A percentile compares a stretch with the other conserved stretches of the same genome.
Conservation (phyloP, 2,888 invertebrate species). For the Hipparchia semele region DNA sequence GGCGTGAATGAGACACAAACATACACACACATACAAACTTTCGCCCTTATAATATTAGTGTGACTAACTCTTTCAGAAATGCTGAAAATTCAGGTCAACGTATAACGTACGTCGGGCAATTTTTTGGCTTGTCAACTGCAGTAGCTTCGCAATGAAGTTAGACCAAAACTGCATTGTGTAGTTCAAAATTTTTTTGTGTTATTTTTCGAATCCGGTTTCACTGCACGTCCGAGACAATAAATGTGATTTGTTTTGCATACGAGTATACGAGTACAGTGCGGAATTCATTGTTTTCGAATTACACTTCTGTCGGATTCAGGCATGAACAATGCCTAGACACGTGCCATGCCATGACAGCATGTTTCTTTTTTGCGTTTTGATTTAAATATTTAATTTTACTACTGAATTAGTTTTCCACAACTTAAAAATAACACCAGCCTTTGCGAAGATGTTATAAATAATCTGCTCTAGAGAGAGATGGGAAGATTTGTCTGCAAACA, state of each 20-base stretch:
- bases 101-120: background rate
- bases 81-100: background rate
- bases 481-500: too few species aligned
- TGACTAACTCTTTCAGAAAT: background rate
- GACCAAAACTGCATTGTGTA: slow-evolving; percentile 11
- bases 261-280: background rate
- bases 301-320: slow-evolving; percentile 20
- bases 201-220: slow-evolving; percentile 9
- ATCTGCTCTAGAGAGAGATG: too few species aligned
- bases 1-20: too few species aligned
- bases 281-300: slow-evolving; percentile 23
- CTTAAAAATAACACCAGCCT: background rate
- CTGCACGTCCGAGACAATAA: slow-evolving; percentile 11
- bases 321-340: background rate
- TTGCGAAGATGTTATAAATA: background rate
- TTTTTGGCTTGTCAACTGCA: background rate
- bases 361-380: slow-evolving; percentile 3
- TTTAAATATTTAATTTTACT: background rate
- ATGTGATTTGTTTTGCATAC: slow-evolving; percentile 23
- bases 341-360: background rate
- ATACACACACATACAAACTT: too few species aligned
- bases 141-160: background rate
- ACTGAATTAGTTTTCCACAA: background rate
- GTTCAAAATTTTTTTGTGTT: slow-evolving; percentile 6
- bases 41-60: too few species aligned